phyloP scores from a whole-genome alignment of 2,113 vertebrate genomes.

The Ramphastos sulfuratus region DNA sequence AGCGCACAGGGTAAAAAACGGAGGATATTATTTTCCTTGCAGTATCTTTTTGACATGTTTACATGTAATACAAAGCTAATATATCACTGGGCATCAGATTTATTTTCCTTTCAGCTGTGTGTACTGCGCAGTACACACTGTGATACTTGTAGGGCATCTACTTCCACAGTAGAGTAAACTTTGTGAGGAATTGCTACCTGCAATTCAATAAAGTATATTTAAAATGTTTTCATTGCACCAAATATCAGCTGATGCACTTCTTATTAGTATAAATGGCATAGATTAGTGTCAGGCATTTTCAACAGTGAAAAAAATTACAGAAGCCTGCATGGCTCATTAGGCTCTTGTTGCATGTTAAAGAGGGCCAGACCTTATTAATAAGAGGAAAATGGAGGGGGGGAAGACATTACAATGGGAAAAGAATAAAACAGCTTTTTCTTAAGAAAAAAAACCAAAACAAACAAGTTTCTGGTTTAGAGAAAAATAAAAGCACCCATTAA shows the following conservation, averaged over 20 bases:
- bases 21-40: not conserved
- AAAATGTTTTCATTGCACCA: conserved; percentile 74
- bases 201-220: conserved; percentile 72
- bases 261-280: conserved; percentile 84
- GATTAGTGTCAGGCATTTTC: conserved; percentile 83
- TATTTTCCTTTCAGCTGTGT: not conserved
- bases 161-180: conserved; percentile 29
- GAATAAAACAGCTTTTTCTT: conserved; percentile 18
- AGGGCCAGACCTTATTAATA: conserved; percentile 81
- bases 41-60: conserved; percentile 29
- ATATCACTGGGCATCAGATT: not conserved
- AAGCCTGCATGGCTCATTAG: conserved; percentile 82
- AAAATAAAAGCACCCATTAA: not conserved
- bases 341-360: conserved; percentile 77
- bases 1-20: not conserved
- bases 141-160: conserved; percentile 1
- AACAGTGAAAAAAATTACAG: conserved; percentile 83
- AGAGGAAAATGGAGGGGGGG: conserved; percentile 31
- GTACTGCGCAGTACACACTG: not conserved
- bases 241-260: conserved; percentile 77
- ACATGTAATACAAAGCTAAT: conserved; percentile 9
- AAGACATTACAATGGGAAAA: conserved; percentile 9
- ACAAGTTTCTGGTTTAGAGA: conserved; percentile 10
- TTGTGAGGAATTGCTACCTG: conserved; percentile 53
- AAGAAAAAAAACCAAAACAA: not conserved